phyloP scores from a whole-genome alignment of 1,140 invertebrate species.

The Elymnias hypermnestra region DNA sequence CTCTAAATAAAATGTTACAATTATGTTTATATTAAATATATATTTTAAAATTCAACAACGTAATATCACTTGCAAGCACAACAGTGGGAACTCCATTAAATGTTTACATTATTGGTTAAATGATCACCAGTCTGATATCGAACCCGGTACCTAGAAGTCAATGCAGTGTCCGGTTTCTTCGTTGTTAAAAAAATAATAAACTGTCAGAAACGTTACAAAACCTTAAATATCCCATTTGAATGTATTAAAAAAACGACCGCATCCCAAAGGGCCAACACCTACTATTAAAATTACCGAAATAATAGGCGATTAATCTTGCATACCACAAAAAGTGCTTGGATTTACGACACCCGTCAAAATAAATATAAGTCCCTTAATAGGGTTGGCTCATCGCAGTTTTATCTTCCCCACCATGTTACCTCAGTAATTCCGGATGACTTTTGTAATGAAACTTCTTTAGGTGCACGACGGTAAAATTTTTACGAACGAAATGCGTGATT shows the following conservation, averaged over 20 bases:
- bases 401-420: too few relatives aligned
- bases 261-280: constrained; percentile 33
- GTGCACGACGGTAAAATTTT: too few relatives aligned
- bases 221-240: not conserved
- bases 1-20: too few relatives aligned
- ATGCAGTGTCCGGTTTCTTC: not conserved
- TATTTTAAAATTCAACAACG: too few relatives aligned
- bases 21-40: too few relatives aligned
- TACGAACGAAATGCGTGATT: too few relatives aligned
- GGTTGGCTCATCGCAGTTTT: not conserved
- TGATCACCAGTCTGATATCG: too few relatives aligned
- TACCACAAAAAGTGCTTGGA: constrained; percentile 44
- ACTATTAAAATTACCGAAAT: constrained; percentile 64
- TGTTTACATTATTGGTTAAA: too few relatives aligned
- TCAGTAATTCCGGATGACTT: too few relatives aligned
- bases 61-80: too few relatives aligned
- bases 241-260: constrained; percentile 4
- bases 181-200: constrained; percentile 1
- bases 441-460: too few relatives aligned
- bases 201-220: constrained; percentile 14
- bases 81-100: too few relatives aligned
- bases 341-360: constrained; percentile 61
- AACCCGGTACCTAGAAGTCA: not conserved
- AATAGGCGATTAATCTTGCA: constrained; percentile 66
- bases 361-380: constrained; percentile 27